Evolutionary conservation across 2,113 vertebrate genomes (phyloP), one percentile per base, ranked within the genome.

Genomic region (Pionites leucogaster): DNA sequence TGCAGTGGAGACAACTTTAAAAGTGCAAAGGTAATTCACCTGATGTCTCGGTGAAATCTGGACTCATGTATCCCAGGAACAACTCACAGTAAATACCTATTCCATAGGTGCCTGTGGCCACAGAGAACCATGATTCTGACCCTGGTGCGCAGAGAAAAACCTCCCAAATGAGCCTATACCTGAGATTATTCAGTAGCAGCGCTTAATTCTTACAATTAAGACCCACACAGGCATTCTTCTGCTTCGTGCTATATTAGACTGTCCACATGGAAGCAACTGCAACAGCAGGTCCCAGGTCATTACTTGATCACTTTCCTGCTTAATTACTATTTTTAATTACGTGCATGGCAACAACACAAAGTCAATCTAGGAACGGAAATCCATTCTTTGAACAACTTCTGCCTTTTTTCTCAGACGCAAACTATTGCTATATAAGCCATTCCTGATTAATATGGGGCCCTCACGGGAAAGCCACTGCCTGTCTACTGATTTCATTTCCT

Each of bases 381-480:
- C 92, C 89, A 88, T 95, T 94, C 94, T 91, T 86, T 88, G 90
- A 97, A 82, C 93, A 96, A 95, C 82, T 95, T 42, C 88, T 84
- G 76, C 50, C 91, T 92, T 94, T 93, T 82, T 89, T 68, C 88
- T 92, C 39, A 28, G 80, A 91, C 17, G 57, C 95, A 76, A 95
- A 88, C 90, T 94, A 95, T 52, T 94, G 88, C 93, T 91, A 23
- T 28, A 22, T 62, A 90, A 97, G 92, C 94, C 86, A 74, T 95
- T 94, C 92, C 94, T 75, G 57, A 96, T 96, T 77, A 96, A 96
- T 8, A 77, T n/a, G 87, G 82, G 78, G 84, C 79, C 84, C 96
- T 94, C 75, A 7, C 12, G 95, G 97, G 97, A 97, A 95, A 96
- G 95, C 77, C 95, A 83, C 95, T 89, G 95, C 92, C 91, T 88